Percentiles rank a stretch among this genome's conserved stretches.
These are phyloP conservation scores for Galerucella calmariensis DNA, from an alignment of 2,888 invertebrate genomes.

Conservation along the genomic window DNA sequence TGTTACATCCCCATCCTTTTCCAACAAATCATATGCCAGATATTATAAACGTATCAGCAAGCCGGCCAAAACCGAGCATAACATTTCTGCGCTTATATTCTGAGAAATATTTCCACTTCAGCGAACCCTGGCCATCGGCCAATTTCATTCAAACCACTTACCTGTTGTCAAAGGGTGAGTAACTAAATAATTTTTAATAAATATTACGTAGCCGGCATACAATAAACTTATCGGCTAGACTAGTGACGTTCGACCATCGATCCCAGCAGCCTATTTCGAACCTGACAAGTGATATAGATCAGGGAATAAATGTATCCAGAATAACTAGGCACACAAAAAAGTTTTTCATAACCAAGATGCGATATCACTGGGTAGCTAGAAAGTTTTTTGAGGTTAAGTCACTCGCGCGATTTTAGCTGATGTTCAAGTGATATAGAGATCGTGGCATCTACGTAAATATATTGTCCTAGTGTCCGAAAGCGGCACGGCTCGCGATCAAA, in stretches of 20 bases:
- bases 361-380: conserved; percentile 20
- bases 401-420: conserved; percentile 7
- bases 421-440: conserved; percentile 8
- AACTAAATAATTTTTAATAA: conserved; percentile 38
- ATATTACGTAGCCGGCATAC: conserved; percentile 43
- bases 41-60: conserved; percentile 20
- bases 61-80: conserved; percentile 14
- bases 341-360: conserved; percentile 5
- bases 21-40: conserved; percentile 18
- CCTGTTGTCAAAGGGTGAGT: conserved; percentile 57
- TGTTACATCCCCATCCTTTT: not conserved
- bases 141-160: conserved; percentile 47
- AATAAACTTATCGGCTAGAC: conserved; percentile 43
- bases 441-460: conserved; percentile 22
- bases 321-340: conserved; percentile 23
- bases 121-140: conserved; percentile 21
- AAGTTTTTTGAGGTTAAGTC: conserved; percentile 20
- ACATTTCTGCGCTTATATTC: conserved; percentile 20
- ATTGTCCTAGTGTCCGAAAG: conserved; percentile 36
- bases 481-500: conserved; percentile 46
- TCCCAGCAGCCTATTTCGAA: conserved; percentile 30
- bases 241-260: conserved; percentile 51
- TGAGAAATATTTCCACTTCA: conserved; percentile 20
- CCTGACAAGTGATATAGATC: not conserved
- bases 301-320: conserved; percentile 18